These are phyloP conservation scores for Cyprinodon diabolis DNA, from an alignment of 2,797 vertebrate species.

Conservation along the genomic window DNA sequence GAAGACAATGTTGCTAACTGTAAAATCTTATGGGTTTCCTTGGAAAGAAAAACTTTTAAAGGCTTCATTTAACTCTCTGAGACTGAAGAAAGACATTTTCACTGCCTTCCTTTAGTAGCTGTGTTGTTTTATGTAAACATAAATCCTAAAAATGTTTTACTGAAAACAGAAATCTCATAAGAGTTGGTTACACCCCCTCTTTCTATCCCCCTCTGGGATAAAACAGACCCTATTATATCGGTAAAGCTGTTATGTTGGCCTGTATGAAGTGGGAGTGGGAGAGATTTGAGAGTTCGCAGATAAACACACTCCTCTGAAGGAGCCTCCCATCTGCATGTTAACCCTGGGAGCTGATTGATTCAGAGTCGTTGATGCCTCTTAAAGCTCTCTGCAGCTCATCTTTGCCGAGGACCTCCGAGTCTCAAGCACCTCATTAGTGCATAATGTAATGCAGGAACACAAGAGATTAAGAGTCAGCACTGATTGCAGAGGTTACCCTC, in stretches of 20 bases:
- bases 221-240: neutral
- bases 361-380: slow-evolving; percentile 49
- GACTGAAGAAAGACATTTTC: neutral
- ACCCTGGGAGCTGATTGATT: slow-evolving; percentile 53
- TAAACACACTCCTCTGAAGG: slow-evolving; percentile 27
- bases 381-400: slow-evolving; percentile 39
- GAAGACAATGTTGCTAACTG: too few relatives aligned
- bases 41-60: neutral
- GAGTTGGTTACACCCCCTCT: neutral
- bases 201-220: neutral
- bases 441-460: slow-evolving; percentile 47
- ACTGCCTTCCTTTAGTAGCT: neutral
- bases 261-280: slow-evolving; percentile 16
- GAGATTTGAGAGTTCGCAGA: slow-evolving; percentile 36
- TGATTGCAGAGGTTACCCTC: slow-evolving; percentile 52
- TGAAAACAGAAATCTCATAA: neutral
- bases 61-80: too few relatives aligned
- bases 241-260: neutral
- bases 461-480: slow-evolving; percentile 18
- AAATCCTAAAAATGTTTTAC: neutral
- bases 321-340: slow-evolving; percentile 52
- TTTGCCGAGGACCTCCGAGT: slow-evolving; percentile 28
- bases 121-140: neutral
- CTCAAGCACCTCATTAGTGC: slow-evolving; percentile 61
- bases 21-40: neutral